phyloP scores from a whole-genome alignment of 2,888 invertebrate species.

The Scaptomyza tumidula region DNA sequence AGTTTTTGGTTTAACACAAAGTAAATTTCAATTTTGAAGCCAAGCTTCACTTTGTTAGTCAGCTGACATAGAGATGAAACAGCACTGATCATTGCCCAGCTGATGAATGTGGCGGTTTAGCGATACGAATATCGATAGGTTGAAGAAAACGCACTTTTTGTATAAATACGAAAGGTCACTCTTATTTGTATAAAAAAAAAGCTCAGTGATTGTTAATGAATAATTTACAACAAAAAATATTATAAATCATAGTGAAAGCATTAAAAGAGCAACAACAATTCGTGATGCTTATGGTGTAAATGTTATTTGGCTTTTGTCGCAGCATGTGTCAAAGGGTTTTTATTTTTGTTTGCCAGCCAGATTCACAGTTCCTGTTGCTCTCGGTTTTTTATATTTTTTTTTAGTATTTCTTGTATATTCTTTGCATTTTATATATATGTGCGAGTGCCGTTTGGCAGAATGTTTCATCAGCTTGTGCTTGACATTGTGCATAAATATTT shows the following conservation, averaged over 20 bases:
- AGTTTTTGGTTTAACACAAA: neutral
- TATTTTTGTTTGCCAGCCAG: conserved; percentile 15
- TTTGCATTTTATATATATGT: conserved; percentile 58
- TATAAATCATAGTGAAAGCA: too few relatives aligned
- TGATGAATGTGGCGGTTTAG: neutral
- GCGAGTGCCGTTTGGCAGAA: conserved; percentile 35
- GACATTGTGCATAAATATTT: conserved; percentile 61
- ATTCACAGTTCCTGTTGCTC: conserved; percentile 39
- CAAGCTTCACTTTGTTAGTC: neutral
- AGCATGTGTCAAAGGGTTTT: conserved; percentile 56
- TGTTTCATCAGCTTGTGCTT: conserved; percentile 38
- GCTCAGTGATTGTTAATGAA: neutral
- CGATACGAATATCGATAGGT: neutral
- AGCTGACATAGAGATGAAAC: neutral
- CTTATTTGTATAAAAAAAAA: neutral
- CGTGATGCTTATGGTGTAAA: neutral
- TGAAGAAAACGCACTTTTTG: neutral
- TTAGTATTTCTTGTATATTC: conserved; percentile 32
- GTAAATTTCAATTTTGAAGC: neutral
- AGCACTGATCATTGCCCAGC: neutral
- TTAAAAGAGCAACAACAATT: conserved; percentile 33
- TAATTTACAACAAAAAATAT: too few relatives aligned
- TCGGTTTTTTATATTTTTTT: neutral
- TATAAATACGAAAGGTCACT: neutral
- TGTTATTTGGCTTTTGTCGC: conserved; percentile 27